A percentile compares a stretch with the other conserved stretches of the same genome.
Evolutionary conservation across 1,140 invertebrate genomes (phyloP).

Genomic region (Mizuhopecten yessoensis): DNA sequence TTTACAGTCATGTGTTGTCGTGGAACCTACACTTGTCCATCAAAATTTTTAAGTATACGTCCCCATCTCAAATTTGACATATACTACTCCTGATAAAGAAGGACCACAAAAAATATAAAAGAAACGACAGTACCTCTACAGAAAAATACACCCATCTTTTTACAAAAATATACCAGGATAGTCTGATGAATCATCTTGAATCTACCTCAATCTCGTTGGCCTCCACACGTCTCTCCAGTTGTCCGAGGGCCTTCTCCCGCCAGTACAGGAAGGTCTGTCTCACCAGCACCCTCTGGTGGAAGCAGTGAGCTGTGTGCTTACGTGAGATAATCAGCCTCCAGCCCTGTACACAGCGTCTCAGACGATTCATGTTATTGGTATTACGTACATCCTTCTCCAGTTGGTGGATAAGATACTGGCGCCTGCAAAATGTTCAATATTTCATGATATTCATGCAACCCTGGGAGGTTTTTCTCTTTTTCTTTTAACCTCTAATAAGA

Average conservation of each 20-base stretch:
- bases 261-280: constrained; percentile 64
- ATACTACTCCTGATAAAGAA: not conserved
- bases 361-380: constrained; percentile 45
- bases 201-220: constrained; percentile 65
- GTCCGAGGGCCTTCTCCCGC: constrained; percentile 60
- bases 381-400: constrained; percentile 61
- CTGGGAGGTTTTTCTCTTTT: no score
- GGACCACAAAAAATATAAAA: constrained; percentile 10
- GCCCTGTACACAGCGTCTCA: constrained; percentile 59
- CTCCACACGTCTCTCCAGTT: constrained; percentile 64
- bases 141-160: no score
- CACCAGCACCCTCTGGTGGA: constrained; percentile 61
- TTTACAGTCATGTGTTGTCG: no score
- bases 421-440: constrained; percentile 57
- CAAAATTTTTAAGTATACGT: no score
- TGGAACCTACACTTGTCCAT: no score
- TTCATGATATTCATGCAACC: no score
- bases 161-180: no score
- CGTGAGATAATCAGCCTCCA: constrained; percentile 67
- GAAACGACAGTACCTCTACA: no score
- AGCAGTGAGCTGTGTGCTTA: constrained; percentile 66
- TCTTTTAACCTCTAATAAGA: no score
- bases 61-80: no score
- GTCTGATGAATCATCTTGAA: no score
- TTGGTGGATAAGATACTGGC: constrained; percentile 66